Evolutionary conservation across 2,113 vertebrate genomes (phyloP).

Genomic region (Phalacrocorax brasilianus): DNA sequence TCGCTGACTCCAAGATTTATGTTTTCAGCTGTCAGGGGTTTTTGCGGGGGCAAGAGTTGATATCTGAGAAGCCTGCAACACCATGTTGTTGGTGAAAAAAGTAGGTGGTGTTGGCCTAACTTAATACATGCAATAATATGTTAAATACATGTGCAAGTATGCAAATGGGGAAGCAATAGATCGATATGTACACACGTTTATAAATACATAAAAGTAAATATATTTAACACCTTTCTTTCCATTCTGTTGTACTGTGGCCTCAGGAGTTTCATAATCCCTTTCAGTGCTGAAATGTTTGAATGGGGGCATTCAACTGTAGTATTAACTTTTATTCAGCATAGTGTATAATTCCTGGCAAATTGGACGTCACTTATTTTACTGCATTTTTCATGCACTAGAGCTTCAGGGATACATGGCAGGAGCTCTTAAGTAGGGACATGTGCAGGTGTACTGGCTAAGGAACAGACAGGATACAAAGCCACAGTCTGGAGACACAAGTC

Average conservation of each 20-base stretch:
- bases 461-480: neutral
- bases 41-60: neutral
- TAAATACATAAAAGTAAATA: neutral
- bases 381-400: neutral
- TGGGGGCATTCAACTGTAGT: neutral
- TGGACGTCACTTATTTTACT: neutral
- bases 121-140: neutral
- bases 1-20: slow-evolving; percentile 37
- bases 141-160: fast-evolving
- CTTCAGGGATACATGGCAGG: neutral
- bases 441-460: neutral
- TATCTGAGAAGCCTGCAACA: neutral
- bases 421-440: neutral
- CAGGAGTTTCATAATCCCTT: neutral
- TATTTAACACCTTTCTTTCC: neutral
- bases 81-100: neutral
- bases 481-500: fast-evolving
- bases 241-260: neutral
- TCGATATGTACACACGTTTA: neutral
- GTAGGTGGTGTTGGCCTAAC: neutral
- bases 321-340: neutral
- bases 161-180: neutral
- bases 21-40: slow-evolving; percentile 18
- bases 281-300: neutral
- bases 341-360: neutral